A percentile compares a stretch with the other conserved stretches of the same genome.
These are phyloP conservation scores for Melinaea menophilus DNA, from an alignment of 2,888 invertebrate species.

Conservation along the genomic window DNA sequence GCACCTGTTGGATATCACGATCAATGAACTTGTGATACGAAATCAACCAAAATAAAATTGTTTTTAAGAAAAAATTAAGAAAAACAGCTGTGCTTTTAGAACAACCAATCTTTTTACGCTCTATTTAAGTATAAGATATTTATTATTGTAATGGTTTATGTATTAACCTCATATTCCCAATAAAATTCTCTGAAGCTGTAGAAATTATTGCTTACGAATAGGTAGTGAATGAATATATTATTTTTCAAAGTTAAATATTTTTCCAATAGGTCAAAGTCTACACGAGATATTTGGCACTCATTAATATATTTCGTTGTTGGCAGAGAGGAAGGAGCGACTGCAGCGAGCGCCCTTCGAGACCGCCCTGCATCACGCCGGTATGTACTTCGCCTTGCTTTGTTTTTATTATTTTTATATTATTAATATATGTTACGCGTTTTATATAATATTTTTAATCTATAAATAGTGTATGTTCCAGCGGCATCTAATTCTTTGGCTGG, in stretches of 20 bases:
- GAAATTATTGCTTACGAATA: neutral
- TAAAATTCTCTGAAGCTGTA: neutral
- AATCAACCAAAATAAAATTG: neutral
- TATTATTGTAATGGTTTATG: no score
- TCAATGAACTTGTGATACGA: constrained; percentile 3
- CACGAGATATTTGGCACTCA: constrained; percentile 31
- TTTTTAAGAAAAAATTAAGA: no score
- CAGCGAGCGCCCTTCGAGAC: constrained; percentile 80
- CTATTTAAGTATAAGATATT: no score
- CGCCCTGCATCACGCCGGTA: constrained; percentile 78
- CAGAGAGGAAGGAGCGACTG: constrained; percentile 71
- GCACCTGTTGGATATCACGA: neutral
- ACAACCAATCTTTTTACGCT: no score
- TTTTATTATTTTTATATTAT: neutral
- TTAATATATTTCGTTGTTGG: constrained; percentile 67
- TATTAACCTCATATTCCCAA: no score
- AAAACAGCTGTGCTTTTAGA: no score
- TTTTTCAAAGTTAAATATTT: no score
- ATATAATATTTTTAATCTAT: neutral
- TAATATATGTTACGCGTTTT: neutral
- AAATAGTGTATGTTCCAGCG: neutral
- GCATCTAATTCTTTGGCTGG: neutral
- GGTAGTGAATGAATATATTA: no score
- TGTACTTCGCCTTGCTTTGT: constrained; percentile 40
- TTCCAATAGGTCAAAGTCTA: constrained; percentile 3